A percentile compares a stretch with the other conserved stretches of the same genome.
Evolutionary conservation across 2,888 invertebrate genomes (phyloP).

Genomic region (Mycogona germanica): DNA sequence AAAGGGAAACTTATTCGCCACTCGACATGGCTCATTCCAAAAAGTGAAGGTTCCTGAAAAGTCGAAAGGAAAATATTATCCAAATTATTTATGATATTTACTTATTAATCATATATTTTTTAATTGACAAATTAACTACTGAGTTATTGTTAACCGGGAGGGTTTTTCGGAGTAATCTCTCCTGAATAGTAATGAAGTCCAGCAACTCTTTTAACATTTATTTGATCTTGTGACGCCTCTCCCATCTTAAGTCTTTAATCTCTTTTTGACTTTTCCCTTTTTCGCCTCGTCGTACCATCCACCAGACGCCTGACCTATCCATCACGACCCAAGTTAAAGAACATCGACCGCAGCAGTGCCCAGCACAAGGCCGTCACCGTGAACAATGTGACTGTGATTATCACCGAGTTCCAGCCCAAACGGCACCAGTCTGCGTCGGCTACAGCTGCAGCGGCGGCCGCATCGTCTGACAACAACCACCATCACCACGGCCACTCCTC

Average conservation of each 20-base stretch:
- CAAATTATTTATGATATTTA: too few species aligned
- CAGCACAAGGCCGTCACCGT: constrained; percentile 92
- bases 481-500: constrained; percentile 3
- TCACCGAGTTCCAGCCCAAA: constrained; percentile 58
- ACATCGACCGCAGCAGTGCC: constrained; percentile 83
- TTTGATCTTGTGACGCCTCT: neutral
- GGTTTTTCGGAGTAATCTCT: too few species aligned
- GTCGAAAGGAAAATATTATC: too few species aligned
- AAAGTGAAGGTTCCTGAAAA: too few species aligned
- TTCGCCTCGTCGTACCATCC: constrained; percentile 21
- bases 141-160: too few species aligned
- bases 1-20: too few species aligned
- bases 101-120: too few species aligned
- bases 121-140: too few species aligned
- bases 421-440: constrained; percentile 10
- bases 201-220: too few species aligned
- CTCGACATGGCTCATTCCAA: too few species aligned
- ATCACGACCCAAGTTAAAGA: constrained; percentile 69
- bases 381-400: constrained; percentile 91
- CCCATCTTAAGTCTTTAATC: neutral
- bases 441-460: too few species aligned
- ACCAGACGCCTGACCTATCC: neutral
- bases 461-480: neutral
- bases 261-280: neutral
- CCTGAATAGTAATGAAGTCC: too few species aligned